phyloP scores from a whole-genome alignment of 2,888 invertebrate genomes.

The Leptinotarsa haldemani region DNA sequence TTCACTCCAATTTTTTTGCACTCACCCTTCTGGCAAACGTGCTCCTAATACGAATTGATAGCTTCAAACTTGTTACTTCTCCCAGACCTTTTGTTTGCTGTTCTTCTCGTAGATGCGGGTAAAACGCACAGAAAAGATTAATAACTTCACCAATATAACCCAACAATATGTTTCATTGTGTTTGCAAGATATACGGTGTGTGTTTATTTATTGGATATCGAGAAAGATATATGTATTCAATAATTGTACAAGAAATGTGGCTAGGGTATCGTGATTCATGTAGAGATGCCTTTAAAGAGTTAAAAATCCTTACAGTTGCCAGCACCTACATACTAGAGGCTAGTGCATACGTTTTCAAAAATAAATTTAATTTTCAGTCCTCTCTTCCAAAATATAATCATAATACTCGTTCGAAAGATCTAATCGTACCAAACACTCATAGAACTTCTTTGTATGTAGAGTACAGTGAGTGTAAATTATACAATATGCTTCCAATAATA shows the following conservation, averaged over 20 bases:
- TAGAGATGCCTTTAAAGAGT: too few relatives aligned
- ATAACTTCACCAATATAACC: constrained; percentile 38
- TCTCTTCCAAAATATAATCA: too few relatives aligned
- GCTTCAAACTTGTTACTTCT: constrained; percentile 46
- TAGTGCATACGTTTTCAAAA: too few relatives aligned
- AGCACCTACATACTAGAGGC: too few relatives aligned
- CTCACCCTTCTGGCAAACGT: constrained; percentile 47
- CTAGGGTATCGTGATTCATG: too few relatives aligned
- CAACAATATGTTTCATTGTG: constrained; percentile 43
- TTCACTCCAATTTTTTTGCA: constrained; percentile 41
- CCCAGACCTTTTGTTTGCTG: constrained; percentile 40
- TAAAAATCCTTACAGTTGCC: too few relatives aligned
- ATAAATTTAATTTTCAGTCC: too few relatives aligned
- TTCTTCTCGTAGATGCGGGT: constrained; percentile 36
- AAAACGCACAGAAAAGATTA: constrained; percentile 42
- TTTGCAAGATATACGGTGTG: constrained; percentile 31
- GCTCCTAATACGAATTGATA: constrained; percentile 52
- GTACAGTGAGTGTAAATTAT: too few relatives aligned
- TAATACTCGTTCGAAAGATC: too few relatives aligned
- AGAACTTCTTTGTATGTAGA: too few relatives aligned
- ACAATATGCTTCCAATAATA: too few relatives aligned
- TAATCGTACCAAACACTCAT: too few relatives aligned
- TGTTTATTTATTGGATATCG: constrained; percentile 22
- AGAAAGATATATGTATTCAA: neutral
- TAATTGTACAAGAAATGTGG: neutral